phyloP scores from a whole-genome alignment of 2,797 vertebrate genomes.

The Acipenser transmontanus region DNA sequence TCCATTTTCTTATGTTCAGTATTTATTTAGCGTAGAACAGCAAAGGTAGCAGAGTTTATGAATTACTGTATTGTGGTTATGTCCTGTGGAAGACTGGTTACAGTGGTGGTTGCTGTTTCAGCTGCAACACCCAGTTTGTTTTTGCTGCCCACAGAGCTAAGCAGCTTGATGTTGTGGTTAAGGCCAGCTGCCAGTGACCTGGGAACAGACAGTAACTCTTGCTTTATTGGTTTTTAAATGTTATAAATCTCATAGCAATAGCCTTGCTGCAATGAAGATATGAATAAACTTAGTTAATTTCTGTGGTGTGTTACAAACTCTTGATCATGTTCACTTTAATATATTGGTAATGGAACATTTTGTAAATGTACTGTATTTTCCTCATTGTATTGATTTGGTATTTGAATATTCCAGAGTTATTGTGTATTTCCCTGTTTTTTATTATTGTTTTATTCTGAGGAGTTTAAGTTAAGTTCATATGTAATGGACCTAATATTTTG shows the following conservation, averaged over 20 bases:
- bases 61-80: slow-evolving; percentile 59
- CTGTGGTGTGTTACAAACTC: too few relatives aligned
- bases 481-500: too few relatives aligned
- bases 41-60: slow-evolving; percentile 52
- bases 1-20: slow-evolving; percentile 16
- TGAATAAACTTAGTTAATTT: too few relatives aligned
- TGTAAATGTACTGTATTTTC: too few relatives aligned
- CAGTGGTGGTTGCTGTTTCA: slow-evolving; percentile 49
- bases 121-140: slow-evolving; percentile 41
- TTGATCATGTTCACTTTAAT: too few relatives aligned
- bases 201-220: slow-evolving; percentile 42
- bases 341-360: too few relatives aligned
- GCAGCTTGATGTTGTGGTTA: slow-evolving; percentile 49
- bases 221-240: slow-evolving; percentile 47
- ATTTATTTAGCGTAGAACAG: slow-evolving; percentile 35
- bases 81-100: slow-evolving; percentile 43
- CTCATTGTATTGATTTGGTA: too few relatives aligned
- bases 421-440: too few relatives aligned
- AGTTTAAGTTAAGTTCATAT: too few relatives aligned
- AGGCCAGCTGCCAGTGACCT: slow-evolving; percentile 54
- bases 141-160: slow-evolving; percentile 46
- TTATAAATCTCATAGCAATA: slow-evolving; percentile 35
- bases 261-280: too few relatives aligned
- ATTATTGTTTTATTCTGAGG: too few relatives aligned
- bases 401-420: too few relatives aligned